Base-by-base conservation (phyloP, 1,140 invertebrate genomes). In the Trialeurodes vaporariorum region DNA sequence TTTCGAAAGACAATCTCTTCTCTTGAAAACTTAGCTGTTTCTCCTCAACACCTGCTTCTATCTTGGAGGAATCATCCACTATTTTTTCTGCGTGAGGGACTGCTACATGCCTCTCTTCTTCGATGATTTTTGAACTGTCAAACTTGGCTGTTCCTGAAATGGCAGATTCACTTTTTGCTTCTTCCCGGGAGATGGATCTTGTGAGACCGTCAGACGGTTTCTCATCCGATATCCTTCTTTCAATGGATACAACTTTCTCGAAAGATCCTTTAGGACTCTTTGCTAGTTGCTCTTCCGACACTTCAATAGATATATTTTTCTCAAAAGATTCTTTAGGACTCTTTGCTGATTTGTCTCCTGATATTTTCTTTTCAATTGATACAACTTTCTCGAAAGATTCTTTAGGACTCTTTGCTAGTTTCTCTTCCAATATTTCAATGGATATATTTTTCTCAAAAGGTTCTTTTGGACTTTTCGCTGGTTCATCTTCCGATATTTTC, bases 21-120 rank as follows among this genome's bases (percentile, higher is more conserved):
- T 74, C 73, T 70, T 59, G 75, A 72, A 67, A 78, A 74, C 72
- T 81, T 77, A 72, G 75, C 72, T 27, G 73, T 71, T 73, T 81
- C 77, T 77, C 80, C 79, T 12, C 76, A 77, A 75, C 80, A 77
- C 73, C 80, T 80, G 59, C n/a, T 77, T 76, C 5, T 9, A 49
- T 5, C 34, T 49, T 49, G 34, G 34, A 17, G n/a, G n/a, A n/a
- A n/a, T n/a, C n/a, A n/a, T n/a, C n/a, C n/a, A n/a, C n/a, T n/a
- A 49, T 49, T 49, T 49, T 49, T 49, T 17, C 17, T 49, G 34
- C 17, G n/a, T n/a, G n/a, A n/a, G n/a, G n/a, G n/a, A 9, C 34
- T 17, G 34, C 17, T 71, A 75, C 79, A 59, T 81, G 81, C 74
- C 81, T 81, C 67, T 79, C 75, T 68, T 73, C 77, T n/a, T 49